Evolutionary conservation across 1,140 invertebrate genomes (phyloP).

Genomic region (Drosophila jambulina): DNA sequence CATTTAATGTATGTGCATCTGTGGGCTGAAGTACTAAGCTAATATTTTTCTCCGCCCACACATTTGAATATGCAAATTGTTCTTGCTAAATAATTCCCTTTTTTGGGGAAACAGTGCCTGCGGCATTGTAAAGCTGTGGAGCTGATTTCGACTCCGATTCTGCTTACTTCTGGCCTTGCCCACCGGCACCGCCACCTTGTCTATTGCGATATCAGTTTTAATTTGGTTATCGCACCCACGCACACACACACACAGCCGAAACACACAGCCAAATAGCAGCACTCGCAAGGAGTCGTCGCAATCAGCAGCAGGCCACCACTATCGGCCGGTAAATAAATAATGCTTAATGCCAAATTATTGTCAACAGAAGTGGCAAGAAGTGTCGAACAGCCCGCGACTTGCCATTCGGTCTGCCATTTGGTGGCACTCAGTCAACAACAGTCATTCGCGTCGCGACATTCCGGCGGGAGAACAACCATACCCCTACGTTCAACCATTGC

Average conservation of each 20-base stretch:
- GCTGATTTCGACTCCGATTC: slow-evolving; percentile 10
- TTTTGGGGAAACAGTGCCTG: slow-evolving; percentile 14
- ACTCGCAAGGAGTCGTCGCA: slow-evolving; percentile 38
- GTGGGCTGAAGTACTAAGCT: slow-evolving; percentile 9
- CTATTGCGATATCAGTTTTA: slow-evolving; percentile 72
- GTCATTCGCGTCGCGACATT: slow-evolving; percentile 34
- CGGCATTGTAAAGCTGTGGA: slow-evolving; percentile 1
- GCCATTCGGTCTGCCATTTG: slow-evolving; percentile 34
- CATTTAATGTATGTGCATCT: slow-evolving; percentile 1
- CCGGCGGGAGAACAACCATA: slow-evolving; percentile 6
- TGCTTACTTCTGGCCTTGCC: slow-evolving; percentile 8
- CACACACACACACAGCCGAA: slow-evolving; percentile 3
- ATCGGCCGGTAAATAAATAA: slow-evolving; percentile 77
- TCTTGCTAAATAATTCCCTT: slow-evolving; percentile 30
- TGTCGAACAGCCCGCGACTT: slow-evolving; percentile 61
- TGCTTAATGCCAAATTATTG: slow-evolving; percentile 78
- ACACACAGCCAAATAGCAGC: slow-evolving; percentile 1
- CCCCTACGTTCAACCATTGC: background rate
- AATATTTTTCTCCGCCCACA: slow-evolving; percentile 11
- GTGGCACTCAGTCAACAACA: slow-evolving; percentile 44
- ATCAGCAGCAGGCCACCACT: slow-evolving; percentile 49
- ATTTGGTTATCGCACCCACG: slow-evolving; percentile 70
- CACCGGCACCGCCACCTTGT: slow-evolving; percentile 57
- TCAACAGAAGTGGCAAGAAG: slow-evolving; percentile 62
- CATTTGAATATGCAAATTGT: slow-evolving; percentile 35